Evolutionary conservation across 30 jellyfish, hydroid and myxozoan genomes (phyloP).

Genomic region (Hydra vulgaris): DNA sequence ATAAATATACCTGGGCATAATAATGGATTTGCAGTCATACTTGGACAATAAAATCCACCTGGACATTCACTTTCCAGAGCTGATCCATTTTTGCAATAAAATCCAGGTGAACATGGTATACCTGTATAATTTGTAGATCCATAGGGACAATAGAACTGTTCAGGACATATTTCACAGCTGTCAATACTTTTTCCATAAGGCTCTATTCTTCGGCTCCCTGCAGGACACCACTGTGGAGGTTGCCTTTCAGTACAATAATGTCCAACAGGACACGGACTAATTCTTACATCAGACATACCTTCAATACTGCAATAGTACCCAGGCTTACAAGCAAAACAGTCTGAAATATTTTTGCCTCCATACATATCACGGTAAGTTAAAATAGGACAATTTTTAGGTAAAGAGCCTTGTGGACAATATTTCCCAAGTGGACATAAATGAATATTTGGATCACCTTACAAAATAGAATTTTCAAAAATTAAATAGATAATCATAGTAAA

Average conservation of each 20-base stretch:
- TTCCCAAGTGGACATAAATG: constrained; percentile 87
- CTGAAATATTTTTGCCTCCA: constrained; percentile 54
- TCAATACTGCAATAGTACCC: constrained; percentile 80
- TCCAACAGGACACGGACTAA: constrained; percentile 82
- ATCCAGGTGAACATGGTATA: constrained; percentile 68
- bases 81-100: constrained; percentile 68
- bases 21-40: constrained; percentile 46
- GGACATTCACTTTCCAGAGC: constrained; percentile 66
- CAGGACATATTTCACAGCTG: constrained; percentile 71
- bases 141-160: constrained; percentile 85
- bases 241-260: constrained; percentile 81
- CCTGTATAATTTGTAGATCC: constrained; percentile 71
- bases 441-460: constrained; percentile 60
- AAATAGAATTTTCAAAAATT: background rate
- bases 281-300: constrained; percentile 65
- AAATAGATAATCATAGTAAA: background rate
- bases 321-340: constrained; percentile 82
- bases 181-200: constrained; percentile 61
- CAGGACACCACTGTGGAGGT: constrained; percentile 89
- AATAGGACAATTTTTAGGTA: constrained; percentile 65
- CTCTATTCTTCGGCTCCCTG: constrained; percentile 73
- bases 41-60: constrained; percentile 95
- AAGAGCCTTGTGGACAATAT: constrained; percentile 63
- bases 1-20: constrained; percentile 90
- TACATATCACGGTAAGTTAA: constrained; percentile 63